Evolutionary conservation across 2,113 vertebrate species (phyloP).

Genomic region (Peucedramus taeniatus): DNA sequence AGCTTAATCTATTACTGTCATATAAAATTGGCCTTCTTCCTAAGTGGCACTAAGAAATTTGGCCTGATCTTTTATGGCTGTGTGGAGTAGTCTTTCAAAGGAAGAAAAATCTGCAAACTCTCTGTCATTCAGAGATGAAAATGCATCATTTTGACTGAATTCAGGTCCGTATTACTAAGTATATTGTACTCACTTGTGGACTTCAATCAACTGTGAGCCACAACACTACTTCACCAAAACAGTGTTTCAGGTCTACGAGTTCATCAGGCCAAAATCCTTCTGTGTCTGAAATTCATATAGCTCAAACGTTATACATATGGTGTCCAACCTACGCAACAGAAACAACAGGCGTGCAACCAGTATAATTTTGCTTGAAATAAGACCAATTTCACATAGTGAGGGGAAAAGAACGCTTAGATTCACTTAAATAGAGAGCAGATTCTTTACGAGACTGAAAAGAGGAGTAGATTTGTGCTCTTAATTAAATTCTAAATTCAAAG

Average conservation of each 20-base stretch:
- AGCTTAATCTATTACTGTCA: slow-evolving; percentile 52
- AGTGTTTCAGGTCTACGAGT: not conserved
- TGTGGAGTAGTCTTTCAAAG: not conserved
- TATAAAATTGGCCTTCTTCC: not conserved
- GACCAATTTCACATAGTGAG: not conserved
- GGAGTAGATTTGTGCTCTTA: not conserved
- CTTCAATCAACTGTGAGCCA: not conserved
- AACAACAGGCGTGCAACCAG: not conserved
- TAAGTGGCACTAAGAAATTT: slow-evolving; percentile 45
- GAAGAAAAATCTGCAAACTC: not conserved
- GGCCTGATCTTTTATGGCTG: not conserved
- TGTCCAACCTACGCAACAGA: not conserved
- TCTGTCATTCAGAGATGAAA: not conserved
- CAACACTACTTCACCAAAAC: not conserved
- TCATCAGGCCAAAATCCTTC: rapidly evolving
- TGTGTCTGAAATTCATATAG: not conserved
- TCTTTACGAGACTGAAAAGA: not conserved
- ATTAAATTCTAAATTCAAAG: not conserved
- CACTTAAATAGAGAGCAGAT: not conserved
- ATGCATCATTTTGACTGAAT: not conserved
- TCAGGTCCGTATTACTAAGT: not conserved
- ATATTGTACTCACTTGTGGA: not conserved
- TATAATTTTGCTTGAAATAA: not conserved
- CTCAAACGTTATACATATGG: not conserved
- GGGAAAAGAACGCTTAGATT: not conserved